Base-by-base conservation (phyloP, 1,140 invertebrate species). In the Zaprionus kolodkinae region DNA sequence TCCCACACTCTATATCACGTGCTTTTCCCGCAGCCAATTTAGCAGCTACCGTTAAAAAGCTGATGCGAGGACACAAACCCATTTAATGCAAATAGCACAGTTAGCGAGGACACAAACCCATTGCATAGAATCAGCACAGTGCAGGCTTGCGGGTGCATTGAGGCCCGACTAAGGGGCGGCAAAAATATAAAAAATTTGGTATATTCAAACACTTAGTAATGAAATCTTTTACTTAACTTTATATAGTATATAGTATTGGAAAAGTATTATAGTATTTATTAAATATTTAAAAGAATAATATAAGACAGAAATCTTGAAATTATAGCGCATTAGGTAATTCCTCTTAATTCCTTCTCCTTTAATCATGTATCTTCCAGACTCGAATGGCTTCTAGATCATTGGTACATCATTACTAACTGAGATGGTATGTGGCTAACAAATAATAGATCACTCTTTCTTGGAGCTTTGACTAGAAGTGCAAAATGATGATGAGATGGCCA, bases 381-480 rank as follows among this genome's bases (percentile, higher is more conserved):
- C 68, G 55, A 61, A 56, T 68, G 71, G 57, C 48, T 33, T 21
- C 35, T 55, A 52, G 38, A 1, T 45, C 77, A 48, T 71, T 80
- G 66, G 62, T 77, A 85, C 72, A 54, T 78, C 56, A 52, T 30
- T 68, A 48, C 55, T 68, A 77, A 38, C 36, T 38, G 55, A 40
- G 60, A 69, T 65, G 60, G 27, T 62, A 64, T 35, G 68, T 67
- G 45, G 43, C 68, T 83, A 48, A 69, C 56, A 69, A 72, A 48
- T 57, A 60, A 48, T 57, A 60, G 7, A 50, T 50, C 45, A 50
- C 45, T 25, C 55, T 30, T 86, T 72, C 65, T 70, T 55, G 57
- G 65, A 78, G 68, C 43, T 55, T 88, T 88, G 84, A 87, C 84
- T 87, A 87, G 84, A 88, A 66, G 40, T 76, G 25, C 6, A 52